These are phyloP conservation scores for Machaerirhynchus nigripectus DNA, from an alignment of 2,113 vertebrate genomes.

Conservation along the genomic window DNA sequence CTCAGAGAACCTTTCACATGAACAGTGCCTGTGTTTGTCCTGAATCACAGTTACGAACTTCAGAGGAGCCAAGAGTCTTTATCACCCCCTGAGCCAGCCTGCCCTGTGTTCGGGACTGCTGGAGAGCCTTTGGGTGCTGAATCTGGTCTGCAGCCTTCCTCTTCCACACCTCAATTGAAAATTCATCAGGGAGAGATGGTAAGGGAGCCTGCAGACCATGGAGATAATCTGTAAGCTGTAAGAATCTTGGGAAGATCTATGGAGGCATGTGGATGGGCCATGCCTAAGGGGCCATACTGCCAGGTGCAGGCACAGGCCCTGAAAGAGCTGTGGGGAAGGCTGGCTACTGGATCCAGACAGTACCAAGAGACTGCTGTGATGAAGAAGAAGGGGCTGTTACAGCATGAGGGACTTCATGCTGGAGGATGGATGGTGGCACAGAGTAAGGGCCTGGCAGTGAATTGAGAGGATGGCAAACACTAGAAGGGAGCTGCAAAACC, in stretches of 20 bases:
- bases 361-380: background rate
- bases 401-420: background rate
- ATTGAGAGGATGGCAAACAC: background rate
- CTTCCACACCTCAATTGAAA: background rate
- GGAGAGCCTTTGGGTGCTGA: background rate
- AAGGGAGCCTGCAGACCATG: background rate
- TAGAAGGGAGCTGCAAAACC: background rate
- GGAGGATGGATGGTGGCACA: background rate
- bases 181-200: background rate
- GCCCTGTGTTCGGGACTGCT: background rate
- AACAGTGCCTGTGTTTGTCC: background rate
- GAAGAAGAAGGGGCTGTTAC: background rate
- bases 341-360: background rate
- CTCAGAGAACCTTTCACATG: background rate
- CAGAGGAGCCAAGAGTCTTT: background rate
- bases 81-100: background rate
- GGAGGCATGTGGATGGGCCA: background rate
- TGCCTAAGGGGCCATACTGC: background rate
- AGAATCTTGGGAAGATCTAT: background rate
- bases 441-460: background rate
- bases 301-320: background rate
- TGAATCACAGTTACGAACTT: background rate
- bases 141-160: background rate
- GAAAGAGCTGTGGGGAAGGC: background rate
- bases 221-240: background rate